Percentiles rank a stretch among this genome's conserved stretches.
phyloP scores from a whole-genome alignment of 2,797 vertebrate genomes.

The Sebastolobus altivelis region DNA sequence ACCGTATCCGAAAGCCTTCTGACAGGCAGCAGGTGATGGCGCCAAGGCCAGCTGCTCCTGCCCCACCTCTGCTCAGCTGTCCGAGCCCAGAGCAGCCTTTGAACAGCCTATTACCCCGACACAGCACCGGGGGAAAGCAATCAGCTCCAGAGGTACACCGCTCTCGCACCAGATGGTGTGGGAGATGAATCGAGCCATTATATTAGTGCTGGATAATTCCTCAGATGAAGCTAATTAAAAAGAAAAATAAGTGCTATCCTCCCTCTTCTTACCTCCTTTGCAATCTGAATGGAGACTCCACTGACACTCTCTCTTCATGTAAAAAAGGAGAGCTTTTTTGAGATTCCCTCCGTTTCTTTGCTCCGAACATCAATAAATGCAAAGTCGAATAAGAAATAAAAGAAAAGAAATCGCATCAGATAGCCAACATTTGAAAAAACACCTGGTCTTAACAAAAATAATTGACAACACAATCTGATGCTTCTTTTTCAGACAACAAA shows the following conservation, averaged over 20 bases:
- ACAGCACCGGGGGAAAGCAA: slow-evolving; percentile 85
- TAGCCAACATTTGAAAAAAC: slow-evolving; percentile 23
- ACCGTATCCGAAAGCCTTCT: slow-evolving; percentile 67
- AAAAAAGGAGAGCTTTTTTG: slow-evolving; percentile 1
- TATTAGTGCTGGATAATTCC: slow-evolving; percentile 88
- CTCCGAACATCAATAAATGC: slow-evolving; percentile 29
- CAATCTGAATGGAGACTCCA: slow-evolving; percentile 59
- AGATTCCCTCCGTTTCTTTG: slow-evolving; percentile 22
- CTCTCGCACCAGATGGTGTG: slow-evolving; percentile 86
- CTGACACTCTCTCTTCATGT: slow-evolving; percentile 29
- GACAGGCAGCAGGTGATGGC: slow-evolving; percentile 86
- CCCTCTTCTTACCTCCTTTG: slow-evolving; percentile 72
- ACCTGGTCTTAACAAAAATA: slow-evolving; percentile 29
- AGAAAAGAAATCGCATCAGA: slow-evolving; percentile 1
- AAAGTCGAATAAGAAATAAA: slow-evolving; percentile 2
- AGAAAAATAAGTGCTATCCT: slow-evolving; percentile 82
- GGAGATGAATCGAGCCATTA: slow-evolving; percentile 89
- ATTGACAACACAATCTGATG: slow-evolving; percentile 49
- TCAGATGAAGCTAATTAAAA: slow-evolving; percentile 89
- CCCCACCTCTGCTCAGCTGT: slow-evolving; percentile 88
- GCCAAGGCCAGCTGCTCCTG: slow-evolving; percentile 84
- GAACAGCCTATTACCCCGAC: slow-evolving; percentile 88
- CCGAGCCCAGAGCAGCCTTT: slow-evolving; percentile 84
- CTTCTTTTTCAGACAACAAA: slow-evolving; percentile 28
- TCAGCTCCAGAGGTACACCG: slow-evolving; percentile 84